These are phyloP conservation scores for Drosophila nr. fundita DNA, from an alignment of 2,888 invertebrate species.

Conservation along the genomic window DNA sequence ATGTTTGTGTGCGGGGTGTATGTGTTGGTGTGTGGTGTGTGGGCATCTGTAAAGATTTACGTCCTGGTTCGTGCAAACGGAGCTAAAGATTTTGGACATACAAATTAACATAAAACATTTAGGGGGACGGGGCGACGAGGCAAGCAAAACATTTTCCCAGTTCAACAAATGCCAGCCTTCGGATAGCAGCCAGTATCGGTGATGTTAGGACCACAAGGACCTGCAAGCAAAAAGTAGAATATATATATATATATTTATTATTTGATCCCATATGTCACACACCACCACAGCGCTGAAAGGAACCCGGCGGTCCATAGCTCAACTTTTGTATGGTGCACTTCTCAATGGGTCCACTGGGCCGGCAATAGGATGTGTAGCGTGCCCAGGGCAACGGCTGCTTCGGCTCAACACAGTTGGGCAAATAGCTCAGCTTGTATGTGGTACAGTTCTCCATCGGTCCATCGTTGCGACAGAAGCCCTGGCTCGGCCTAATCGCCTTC, in stretches of 20 bases:
- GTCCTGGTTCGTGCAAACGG: slow-evolving; percentile 29
- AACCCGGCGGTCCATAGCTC: slow-evolving; percentile 87
- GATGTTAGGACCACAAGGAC: slow-evolving; percentile 51
- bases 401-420: slow-evolving; percentile 84
- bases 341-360: slow-evolving; percentile 82
- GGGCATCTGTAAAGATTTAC: neutral
- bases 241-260: neutral
- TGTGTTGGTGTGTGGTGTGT: slow-evolving; percentile 4
- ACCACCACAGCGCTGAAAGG: slow-evolving; percentile 83
- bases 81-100: slow-evolving; percentile 61
- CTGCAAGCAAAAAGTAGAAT: slow-evolving; percentile 21
- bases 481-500: slow-evolving; percentile 75
- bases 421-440: slow-evolving; percentile 87
- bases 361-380: slow-evolving; percentile 70
- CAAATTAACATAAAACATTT: slow-evolving; percentile 43
- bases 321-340: slow-evolving; percentile 87
- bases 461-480: slow-evolving; percentile 73
- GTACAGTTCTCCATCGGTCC: slow-evolving; percentile 84
- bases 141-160: slow-evolving; percentile 54
- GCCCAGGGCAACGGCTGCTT: slow-evolving; percentile 83
- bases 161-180: slow-evolving; percentile 82
- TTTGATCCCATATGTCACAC: slow-evolving; percentile 21
- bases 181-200: slow-evolving; percentile 66
- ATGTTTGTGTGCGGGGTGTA: neutral
- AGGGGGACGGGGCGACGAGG: slow-evolving; percentile 3